These are phyloP conservation scores for Pteromalus puparum DNA, from an alignment of 1,140 invertebrate species.

Conservation along the genomic window DNA sequence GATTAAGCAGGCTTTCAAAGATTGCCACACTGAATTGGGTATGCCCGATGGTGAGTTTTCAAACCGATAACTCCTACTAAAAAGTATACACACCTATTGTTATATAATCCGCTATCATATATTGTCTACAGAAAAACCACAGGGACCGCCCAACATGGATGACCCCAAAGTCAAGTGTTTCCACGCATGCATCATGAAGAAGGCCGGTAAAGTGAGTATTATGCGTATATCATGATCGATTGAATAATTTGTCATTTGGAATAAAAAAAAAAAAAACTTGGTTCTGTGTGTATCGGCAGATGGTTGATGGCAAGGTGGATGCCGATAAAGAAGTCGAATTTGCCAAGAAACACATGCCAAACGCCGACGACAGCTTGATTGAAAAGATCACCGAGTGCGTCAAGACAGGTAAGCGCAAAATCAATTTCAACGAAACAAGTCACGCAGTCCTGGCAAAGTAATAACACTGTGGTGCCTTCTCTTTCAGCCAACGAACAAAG, in stretches of 20 bases:
- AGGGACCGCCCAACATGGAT: not conserved
- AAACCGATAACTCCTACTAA: not conserved
- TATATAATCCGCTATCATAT: not conserved
- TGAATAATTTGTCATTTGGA: too few species aligned
- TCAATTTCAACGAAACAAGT: not conserved
- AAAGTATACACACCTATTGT: not conserved
- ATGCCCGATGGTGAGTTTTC: not conserved
- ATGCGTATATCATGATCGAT: too few species aligned
- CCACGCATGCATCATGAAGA: slow-evolving; percentile 15
- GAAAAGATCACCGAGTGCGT: not conserved
- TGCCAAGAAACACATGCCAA: not conserved
- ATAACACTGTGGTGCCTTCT: not conserved
- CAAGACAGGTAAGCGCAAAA: not conserved
- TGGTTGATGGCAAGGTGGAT: slow-evolving; percentile 18
- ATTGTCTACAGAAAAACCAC: not conserved
- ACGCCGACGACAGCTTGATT: not conserved
- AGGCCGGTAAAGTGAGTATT: not conserved
- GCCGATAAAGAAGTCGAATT: slow-evolving; percentile 15
- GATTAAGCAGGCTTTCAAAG: slow-evolving; percentile 2
- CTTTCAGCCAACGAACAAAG: slow-evolving; percentile 20
- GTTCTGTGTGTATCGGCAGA: not conserved
- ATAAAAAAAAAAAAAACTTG: not conserved
- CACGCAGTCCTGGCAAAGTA: not conserved
- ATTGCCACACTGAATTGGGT: slow-evolving; percentile 17
- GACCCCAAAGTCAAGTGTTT: slow-evolving; percentile 24